A percentile compares a stretch with the other conserved stretches of the same genome.
Evolutionary conservation across 2,113 vertebrate genomes (phyloP).

Genomic region (Spea multiplicata): DNA sequence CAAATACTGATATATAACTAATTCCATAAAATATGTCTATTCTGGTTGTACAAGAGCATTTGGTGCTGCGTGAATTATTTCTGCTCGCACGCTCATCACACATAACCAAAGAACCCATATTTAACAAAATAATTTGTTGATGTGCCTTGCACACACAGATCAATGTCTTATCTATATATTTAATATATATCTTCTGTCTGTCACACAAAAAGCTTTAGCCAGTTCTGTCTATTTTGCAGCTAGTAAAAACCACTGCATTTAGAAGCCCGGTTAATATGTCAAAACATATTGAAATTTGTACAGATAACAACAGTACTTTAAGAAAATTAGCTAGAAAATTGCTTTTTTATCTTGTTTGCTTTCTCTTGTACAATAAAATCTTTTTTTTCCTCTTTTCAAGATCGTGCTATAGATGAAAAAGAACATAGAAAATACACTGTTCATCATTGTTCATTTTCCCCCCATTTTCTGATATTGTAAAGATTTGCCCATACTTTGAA

Average conservation of each 20-base stretch:
- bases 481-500: neutral
- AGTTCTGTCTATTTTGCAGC: neutral
- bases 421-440: slow-evolving; percentile 1
- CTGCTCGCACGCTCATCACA: too few relatives aligned
- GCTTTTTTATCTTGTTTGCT: slow-evolving; percentile 45
- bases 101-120: too few relatives aligned
- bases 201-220: neutral
- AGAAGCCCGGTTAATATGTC: slow-evolving; percentile 33
- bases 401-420: slow-evolving; percentile 17
- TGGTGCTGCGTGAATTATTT: too few relatives aligned
- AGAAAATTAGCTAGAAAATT: slow-evolving; percentile 44
- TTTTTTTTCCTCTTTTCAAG: slow-evolving; percentile 19
- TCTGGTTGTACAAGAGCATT: too few relatives aligned
- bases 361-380: slow-evolving; percentile 34
- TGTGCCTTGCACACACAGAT: too few relatives aligned
- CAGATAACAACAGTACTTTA: slow-evolving; percentile 39
- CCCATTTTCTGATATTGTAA: slow-evolving; percentile 9
- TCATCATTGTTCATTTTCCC: slow-evolving; percentile 10
- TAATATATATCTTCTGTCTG: too few relatives aligned
- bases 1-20: too few relatives aligned
- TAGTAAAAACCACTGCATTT: slow-evolving; percentile 21
- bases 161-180: too few relatives aligned
- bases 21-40: too few relatives aligned
- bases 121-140: too few relatives aligned
- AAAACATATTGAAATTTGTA: slow-evolving; percentile 6